phyloP scores from a whole-genome alignment of 2,113 vertebrate species.

The Antigone vipio region DNA sequence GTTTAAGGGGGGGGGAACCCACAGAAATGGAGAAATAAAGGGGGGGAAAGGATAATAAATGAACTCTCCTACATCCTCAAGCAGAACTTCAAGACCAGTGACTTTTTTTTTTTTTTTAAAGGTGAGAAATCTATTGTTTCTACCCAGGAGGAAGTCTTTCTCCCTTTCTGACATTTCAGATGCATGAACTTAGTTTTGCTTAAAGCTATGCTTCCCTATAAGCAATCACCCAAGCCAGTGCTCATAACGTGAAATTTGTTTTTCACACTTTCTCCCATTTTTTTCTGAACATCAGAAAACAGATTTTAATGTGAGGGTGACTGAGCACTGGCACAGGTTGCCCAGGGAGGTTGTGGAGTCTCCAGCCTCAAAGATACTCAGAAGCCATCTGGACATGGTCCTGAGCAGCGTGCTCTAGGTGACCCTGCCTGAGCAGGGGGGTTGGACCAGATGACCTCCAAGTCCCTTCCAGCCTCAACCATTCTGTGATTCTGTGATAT shows the following conservation, averaged over 20 bases:
- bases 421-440: neutral
- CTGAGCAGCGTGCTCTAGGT: neutral
- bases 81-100: neutral
- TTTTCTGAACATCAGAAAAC: neutral
- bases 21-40: neutral
- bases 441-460: neutral
- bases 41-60: rapidly evolving
- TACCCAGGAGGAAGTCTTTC: neutral
- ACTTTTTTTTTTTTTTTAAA: neutral
- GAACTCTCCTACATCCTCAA: neutral
- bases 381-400: neutral
- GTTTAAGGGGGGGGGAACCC: rapidly evolving
- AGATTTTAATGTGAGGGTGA: neutral
- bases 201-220: neutral
- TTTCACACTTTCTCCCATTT: neutral
- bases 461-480: neutral
- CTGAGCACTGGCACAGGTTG: neutral
- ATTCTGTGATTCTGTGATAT: neutral
- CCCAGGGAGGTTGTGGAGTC: neutral
- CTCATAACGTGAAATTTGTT: neutral
- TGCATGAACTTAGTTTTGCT: neutral
- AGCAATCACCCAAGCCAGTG: neutral
- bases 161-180: neutral
- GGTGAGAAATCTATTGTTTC: neutral
- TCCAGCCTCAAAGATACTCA: neutral